phyloP scores from a whole-genome alignment of 2,797 vertebrate species.

The Ctenosaura bakeri region DNA sequence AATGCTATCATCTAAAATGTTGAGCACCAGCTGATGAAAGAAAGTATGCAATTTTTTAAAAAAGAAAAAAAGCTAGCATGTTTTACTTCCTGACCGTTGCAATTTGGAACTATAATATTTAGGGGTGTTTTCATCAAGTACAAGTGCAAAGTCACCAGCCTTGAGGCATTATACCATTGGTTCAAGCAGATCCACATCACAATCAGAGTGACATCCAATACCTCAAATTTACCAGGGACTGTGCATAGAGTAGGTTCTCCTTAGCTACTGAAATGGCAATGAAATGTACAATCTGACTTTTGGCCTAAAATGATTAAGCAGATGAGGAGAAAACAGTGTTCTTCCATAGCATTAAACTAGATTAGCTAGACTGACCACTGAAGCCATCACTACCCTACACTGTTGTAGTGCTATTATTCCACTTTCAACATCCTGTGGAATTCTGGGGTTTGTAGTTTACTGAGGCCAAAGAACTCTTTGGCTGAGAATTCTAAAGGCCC shows the following conservation, averaged over 20 bases:
- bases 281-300: background rate
- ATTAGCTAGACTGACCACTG: background rate
- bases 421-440: no score
- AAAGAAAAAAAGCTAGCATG: background rate
- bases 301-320: background rate
- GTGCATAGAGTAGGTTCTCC: background rate
- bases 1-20: background rate
- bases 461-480: no score
- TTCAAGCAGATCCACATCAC: background rate
- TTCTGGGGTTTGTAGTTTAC: no score
- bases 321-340: background rate
- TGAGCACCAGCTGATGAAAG: background rate
- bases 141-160: background rate
- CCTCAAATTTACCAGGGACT: background rate
- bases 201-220: background rate
- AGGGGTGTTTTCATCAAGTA: slow-evolving; percentile 12
- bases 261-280: background rate
- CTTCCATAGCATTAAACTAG: background rate
- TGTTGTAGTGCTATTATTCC: no score
- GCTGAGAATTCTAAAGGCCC: no score
- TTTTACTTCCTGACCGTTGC: background rate
- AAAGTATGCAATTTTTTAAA: background rate
- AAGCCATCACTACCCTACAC: no score
- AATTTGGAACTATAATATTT: background rate
- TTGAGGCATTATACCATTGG: background rate